phyloP scores from a whole-genome alignment of 1,140 invertebrate species.

The Oppia nitens region DNA sequence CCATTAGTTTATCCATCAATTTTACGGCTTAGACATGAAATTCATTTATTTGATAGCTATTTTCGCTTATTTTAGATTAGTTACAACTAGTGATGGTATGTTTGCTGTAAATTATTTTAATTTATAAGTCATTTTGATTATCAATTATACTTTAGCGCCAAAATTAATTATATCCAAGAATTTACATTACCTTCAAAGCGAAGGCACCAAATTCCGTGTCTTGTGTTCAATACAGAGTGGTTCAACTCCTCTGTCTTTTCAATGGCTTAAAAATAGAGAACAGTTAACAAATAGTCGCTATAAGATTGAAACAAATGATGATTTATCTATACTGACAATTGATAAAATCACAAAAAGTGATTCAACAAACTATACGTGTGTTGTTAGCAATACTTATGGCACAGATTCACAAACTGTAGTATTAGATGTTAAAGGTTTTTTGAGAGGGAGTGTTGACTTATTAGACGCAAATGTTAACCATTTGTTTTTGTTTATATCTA shows the following conservation, averaged over 20 bases:
- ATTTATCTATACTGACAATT: neutral
- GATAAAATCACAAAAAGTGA: neutral
- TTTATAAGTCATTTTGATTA: neutral
- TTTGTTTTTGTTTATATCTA: constrained; percentile 4
- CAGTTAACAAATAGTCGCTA: neutral
- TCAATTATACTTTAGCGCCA: neutral
- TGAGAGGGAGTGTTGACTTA: too few relatives aligned
- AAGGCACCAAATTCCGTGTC: constrained; percentile 4
- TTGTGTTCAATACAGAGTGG: constrained; percentile 1
- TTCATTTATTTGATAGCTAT: neutral
- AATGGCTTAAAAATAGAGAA: constrained; percentile 7
- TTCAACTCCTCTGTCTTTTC: neutral
- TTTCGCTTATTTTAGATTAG: too few relatives aligned
- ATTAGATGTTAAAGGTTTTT: neutral
- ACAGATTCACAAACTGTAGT: constrained; percentile 1
- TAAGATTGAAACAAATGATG: neutral
- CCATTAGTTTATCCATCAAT: neutral
- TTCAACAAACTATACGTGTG: constrained; percentile 20
- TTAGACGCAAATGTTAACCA: neutral
- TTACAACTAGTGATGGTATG: neutral
- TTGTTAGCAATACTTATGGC: constrained; percentile 15
- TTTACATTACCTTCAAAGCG: constrained; percentile 1
- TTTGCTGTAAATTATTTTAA: neutral
- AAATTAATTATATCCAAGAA: neutral
- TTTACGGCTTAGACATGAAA: neutral